Evolutionary conservation across 1,140 invertebrate species (phyloP).

Genomic region (Oscheius sp.): DNA sequence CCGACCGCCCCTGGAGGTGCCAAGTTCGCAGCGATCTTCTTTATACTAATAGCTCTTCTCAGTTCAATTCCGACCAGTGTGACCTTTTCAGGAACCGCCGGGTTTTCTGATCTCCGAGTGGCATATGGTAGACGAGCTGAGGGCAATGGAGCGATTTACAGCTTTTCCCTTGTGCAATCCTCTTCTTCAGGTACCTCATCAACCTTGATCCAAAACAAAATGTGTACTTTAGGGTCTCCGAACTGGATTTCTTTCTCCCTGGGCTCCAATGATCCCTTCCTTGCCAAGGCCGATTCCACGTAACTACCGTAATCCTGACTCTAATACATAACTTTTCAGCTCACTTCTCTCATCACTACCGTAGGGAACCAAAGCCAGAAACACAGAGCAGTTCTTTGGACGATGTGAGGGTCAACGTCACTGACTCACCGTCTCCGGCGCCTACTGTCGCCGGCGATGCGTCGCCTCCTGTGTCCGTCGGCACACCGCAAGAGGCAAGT

Average conservation of each 20-base stretch:
- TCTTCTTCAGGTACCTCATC: background rate
- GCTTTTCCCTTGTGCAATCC: background rate
- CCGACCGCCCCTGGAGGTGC: slow-evolving; percentile 4
- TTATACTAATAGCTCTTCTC: background rate
- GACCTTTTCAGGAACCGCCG: background rate
- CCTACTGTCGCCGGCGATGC: background rate
- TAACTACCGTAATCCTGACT: too few relatives aligned
- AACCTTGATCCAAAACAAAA: background rate
- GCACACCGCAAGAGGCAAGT: background rate
- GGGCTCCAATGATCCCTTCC: background rate
- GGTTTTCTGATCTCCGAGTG: background rate
- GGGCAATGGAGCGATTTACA: slow-evolving; percentile 6
- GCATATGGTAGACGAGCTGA: slow-evolving; percentile 12
- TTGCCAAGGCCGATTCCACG: background rate
- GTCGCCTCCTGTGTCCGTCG: background rate
- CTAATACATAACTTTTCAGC: background rate
- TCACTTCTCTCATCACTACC: background rate
- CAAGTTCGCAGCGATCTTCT: background rate
- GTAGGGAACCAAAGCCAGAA: background rate
- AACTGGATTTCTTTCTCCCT: background rate
- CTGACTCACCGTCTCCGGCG: background rate
- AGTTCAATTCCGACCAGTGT: background rate
- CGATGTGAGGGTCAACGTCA: background rate
- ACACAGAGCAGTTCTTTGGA: background rate
- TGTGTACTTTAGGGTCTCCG: background rate